These are phyloP conservation scores for Pseudeuparius sepicola DNA, from an alignment of 2,888 invertebrate genomes.

Conservation along the genomic window DNA sequence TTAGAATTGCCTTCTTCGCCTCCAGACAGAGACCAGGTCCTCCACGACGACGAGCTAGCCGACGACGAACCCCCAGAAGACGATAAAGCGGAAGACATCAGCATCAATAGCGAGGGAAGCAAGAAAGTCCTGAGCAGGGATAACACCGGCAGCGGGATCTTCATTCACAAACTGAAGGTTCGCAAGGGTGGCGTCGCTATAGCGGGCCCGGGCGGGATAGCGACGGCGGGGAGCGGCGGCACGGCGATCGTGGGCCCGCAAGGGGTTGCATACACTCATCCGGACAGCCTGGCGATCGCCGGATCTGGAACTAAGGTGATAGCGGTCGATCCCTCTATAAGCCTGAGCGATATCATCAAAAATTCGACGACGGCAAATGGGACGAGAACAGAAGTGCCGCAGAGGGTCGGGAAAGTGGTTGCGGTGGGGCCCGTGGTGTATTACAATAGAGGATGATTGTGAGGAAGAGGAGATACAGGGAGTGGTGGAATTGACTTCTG, in stretches of 20 bases:
- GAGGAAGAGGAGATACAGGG: neutral
- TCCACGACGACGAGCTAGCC: constrained; percentile 25
- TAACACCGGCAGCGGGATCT: constrained; percentile 50
- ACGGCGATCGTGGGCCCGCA: constrained; percentile 74
- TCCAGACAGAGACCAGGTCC: constrained; percentile 23
- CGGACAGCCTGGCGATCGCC: constrained; percentile 64
- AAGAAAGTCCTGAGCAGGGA: constrained; percentile 34
- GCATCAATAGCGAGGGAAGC: constrained; percentile 28
- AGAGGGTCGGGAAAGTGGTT: constrained; percentile 57
- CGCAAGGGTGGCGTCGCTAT: constrained; percentile 69
- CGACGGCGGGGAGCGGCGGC: constrained; percentile 69
- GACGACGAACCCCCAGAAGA: constrained; percentile 24
- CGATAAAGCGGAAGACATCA: constrained; percentile 29
- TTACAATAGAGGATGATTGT: constrained; percentile 39
- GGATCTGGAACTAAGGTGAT: constrained; percentile 64
- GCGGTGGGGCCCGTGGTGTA: constrained; percentile 67
- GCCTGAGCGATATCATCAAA: constrained; percentile 47
- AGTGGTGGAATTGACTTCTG: constrained; percentile 16
- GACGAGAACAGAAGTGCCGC: constrained; percentile 34
- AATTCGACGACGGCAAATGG: constrained; percentile 23
- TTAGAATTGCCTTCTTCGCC: no score
- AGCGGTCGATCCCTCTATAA: constrained; percentile 52
- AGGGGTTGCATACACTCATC: constrained; percentile 65
- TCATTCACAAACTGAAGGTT: constrained; percentile 59
- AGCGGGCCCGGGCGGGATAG: constrained; percentile 73